Evolutionary conservation across 2,797 vertebrate genomes (phyloP).

Genomic region (Syndactyla subalaris): DNA sequence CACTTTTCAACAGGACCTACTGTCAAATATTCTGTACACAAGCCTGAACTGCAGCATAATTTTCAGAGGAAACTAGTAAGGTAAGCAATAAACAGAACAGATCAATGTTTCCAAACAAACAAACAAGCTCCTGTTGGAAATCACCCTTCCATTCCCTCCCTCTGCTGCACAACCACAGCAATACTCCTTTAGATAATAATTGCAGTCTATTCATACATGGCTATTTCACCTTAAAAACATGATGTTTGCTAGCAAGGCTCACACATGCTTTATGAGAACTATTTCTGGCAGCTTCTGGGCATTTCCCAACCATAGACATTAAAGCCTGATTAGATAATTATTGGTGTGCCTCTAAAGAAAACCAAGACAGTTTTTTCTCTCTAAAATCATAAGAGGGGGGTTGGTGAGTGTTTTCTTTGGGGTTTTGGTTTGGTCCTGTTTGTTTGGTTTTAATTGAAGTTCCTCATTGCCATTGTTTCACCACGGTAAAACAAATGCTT

Average conservation of each 20-base stretch:
- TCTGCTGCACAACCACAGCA: neutral
- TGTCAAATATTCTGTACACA: neutral
- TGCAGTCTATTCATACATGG: neutral
- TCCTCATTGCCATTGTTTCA: neutral
- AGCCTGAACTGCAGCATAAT: neutral
- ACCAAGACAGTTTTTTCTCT: neutral
- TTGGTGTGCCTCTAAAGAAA: neutral
- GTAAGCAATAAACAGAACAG: neutral
- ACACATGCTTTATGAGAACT: neutral
- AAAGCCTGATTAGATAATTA: neutral
- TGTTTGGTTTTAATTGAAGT: neutral
- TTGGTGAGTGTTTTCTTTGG: neutral
- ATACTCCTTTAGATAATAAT: neutral
- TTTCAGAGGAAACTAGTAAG: rapidly evolving
- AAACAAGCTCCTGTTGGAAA: neutral
- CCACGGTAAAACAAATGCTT: neutral
- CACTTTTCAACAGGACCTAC: neutral
- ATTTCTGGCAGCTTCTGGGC: neutral
- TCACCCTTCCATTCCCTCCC: neutral
- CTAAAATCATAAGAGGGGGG: neutral
- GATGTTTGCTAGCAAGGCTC: neutral
- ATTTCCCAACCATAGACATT: neutral
- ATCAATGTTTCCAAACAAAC: neutral
- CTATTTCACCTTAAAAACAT: neutral
- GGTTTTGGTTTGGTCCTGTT: neutral